Percentiles rank a stretch among this genome's conserved stretches.
Conservation (phyloP, 2,113 vertebrate species). For the Engraulis encrasicolus region DNA sequence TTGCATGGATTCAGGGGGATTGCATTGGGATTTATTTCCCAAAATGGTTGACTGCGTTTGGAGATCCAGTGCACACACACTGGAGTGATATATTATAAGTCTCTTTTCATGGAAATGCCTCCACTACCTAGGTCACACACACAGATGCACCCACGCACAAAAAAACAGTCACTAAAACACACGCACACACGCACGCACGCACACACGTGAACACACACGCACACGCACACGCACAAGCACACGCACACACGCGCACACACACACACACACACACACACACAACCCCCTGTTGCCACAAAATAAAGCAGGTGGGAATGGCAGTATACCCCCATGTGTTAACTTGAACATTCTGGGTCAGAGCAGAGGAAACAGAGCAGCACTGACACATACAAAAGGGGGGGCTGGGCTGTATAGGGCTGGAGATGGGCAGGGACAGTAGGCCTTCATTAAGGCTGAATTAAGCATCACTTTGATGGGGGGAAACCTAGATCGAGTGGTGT, state of each 20-base stretch:
- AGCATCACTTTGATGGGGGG: slow-evolving; percentile 74
- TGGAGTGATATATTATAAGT: background rate
- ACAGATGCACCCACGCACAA: background rate
- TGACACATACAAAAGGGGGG: slow-evolving; percentile 53
- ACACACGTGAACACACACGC: slow-evolving; percentile 5
- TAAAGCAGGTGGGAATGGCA: slow-evolving; percentile 45
- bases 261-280: background rate
- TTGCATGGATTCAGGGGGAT: background rate
- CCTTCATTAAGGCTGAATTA: slow-evolving; percentile 76
- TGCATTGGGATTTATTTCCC: background rate
- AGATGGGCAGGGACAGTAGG: slow-evolving; percentile 57
- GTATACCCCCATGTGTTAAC: slow-evolving; percentile 55
- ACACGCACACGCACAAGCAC: background rate
- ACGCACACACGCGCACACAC: background rate
- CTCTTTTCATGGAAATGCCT: background rate
- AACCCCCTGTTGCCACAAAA: background rate
- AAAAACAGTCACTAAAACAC: background rate
- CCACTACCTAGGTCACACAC: too few relatives aligned
- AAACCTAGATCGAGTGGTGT: slow-evolving; percentile 70
- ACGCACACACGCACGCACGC: background rate
- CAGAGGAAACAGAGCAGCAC: slow-evolving; percentile 38
- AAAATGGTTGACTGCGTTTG: background rate
- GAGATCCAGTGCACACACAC: background rate
- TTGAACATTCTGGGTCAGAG: background rate
- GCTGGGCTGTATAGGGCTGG: too few relatives aligned